Conservation (phyloP, 2,113 vertebrate genomes). For the Malurus alboscapulatus region DNA sequence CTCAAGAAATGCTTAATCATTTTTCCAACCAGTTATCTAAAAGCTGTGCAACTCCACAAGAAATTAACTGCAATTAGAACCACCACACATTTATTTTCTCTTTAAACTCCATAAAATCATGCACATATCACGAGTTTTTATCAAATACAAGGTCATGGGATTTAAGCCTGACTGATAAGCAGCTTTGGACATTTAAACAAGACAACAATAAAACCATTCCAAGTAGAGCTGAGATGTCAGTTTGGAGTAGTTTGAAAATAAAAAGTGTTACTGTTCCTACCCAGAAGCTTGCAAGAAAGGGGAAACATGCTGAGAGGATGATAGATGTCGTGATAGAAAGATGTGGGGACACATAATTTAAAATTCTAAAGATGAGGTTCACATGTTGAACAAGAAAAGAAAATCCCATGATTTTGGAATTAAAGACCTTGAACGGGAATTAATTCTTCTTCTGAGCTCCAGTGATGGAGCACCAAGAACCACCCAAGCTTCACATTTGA, state of each 20-base stretch:
- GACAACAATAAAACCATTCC: neutral
- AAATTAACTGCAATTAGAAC: neutral
- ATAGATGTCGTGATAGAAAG: neutral
- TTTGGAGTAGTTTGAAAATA: neutral
- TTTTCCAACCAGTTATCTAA: neutral
- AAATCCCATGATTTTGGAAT: neutral
- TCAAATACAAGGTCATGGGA: neutral
- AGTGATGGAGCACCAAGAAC: neutral
- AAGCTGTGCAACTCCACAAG: neutral
- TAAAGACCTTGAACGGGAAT: neutral
- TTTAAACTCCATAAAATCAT: neutral
- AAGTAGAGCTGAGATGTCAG: neutral
- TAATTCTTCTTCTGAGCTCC: neutral
- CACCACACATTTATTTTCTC: neutral
- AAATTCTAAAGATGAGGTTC: neutral
- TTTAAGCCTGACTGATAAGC: neutral
- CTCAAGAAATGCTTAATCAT: neutral
- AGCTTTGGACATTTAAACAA: neutral
- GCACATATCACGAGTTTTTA: neutral
- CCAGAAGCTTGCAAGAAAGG: neutral
- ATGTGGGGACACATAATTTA: neutral
- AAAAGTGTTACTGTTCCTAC: neutral
- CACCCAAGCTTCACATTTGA: neutral
- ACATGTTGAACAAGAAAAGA: neutral
- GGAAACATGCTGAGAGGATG: accelerated